Conservation (phyloP, 2,113 vertebrate genomes). For the Alosa alosa region DNA sequence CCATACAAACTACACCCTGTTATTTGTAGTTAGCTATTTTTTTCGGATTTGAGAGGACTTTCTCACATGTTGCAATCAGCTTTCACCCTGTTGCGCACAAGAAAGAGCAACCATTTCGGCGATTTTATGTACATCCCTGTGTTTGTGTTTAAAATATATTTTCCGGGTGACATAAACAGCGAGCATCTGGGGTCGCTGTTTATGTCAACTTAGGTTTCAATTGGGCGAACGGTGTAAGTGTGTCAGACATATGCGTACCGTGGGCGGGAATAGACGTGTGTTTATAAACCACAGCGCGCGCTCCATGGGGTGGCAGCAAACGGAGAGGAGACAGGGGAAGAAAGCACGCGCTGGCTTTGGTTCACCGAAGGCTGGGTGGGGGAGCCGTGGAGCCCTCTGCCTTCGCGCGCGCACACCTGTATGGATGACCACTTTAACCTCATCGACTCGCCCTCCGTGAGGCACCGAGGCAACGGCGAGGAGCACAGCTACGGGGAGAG, state of each 20-base stretch:
- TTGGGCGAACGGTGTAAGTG: conserved; percentile 61
- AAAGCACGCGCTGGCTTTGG: conserved; percentile 38
- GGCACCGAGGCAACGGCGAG: conserved; percentile 65
- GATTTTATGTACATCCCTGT: background rate
- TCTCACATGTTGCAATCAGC: background rate
- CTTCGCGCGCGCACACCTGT: conserved; percentile 69
- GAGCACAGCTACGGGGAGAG: conserved; percentile 74
- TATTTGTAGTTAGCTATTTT: background rate
- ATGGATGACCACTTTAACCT: conserved; percentile 85
- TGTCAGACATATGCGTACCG: conserved; percentile 65
- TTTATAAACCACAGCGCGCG: conserved; percentile 55
- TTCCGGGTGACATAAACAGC: conserved; percentile 26
- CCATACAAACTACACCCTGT: background rate
- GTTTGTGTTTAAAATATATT: conserved; percentile 15
- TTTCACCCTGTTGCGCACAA: background rate
- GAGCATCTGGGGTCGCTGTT: conserved; percentile 32
- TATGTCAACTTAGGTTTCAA: conserved; percentile 58
- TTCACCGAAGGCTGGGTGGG: conserved; percentile 62
- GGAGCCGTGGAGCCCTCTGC: conserved; percentile 66
- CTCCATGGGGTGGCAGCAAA: conserved; percentile 52
- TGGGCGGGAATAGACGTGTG: conserved; percentile 68
- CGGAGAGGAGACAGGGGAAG: conserved; percentile 28
- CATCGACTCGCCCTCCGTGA: conserved; percentile 72
- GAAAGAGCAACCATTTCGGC: background rate
- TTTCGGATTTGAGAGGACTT: background rate